Base-by-base conservation (phyloP, 2,888 invertebrate species). In the Sarcophaga rosellei region DNA sequence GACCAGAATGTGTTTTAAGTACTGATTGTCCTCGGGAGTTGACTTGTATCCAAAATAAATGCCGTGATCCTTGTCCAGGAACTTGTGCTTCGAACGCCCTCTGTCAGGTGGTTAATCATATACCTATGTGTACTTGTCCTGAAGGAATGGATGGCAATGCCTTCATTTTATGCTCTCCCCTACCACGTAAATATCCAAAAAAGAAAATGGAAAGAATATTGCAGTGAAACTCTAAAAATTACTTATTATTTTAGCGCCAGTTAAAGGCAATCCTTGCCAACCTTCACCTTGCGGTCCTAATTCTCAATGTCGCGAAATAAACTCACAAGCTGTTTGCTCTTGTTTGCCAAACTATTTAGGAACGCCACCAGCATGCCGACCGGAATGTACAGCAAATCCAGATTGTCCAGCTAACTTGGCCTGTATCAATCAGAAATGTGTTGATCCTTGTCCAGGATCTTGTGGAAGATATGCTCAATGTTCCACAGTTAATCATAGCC, bases 1-100 rank as follows among this genome's bases (percentile, higher is more conserved):
- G 96, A 88, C 97, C 97, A 5, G 97, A 97, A 93, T 97, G 97
- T 92, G 95, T 96, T n/a, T 93, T 96, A 5, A 97, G 96, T 90
- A 93, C 94, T 15, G 97, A 97, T 89, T 97, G 97, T 92, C 93
- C 95, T 35, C 94, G 95, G 89, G 94, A 95, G 90, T 95, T 94
- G 90, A 95, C 97, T 85, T 97, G 97, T 90, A 94, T 95, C 1
- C 94, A 94, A 89, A 96, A 95, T 90, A 96, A 97, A 93, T 97
- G 97, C 91, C 91, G 94, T 72, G 96, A 97, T 91, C 97, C 97
- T 70, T 97, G 97, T 89, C 95, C 96, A 11, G 96, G 96, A 85
- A 96, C 96, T 25, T 97, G 97, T 91, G 97, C 97, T 0, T 92
- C 93, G 74, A 96, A 96, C 90, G 97, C 97, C 1, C 91, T 95